These are phyloP conservation scores for Anabas testudineus DNA, from an alignment of 2,797 vertebrate species.

Conservation along the genomic window DNA sequence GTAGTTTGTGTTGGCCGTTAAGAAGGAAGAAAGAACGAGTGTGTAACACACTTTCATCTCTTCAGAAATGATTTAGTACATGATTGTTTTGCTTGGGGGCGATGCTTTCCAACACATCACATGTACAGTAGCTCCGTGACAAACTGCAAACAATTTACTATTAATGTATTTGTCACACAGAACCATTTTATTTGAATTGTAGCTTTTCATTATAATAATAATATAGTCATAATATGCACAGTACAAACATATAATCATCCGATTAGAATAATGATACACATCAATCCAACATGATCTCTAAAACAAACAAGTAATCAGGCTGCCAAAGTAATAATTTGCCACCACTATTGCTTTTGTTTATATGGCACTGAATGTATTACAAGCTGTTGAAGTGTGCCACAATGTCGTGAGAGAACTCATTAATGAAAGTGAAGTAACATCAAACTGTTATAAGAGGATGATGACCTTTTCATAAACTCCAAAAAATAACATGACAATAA, in stretches of 20 bases:
- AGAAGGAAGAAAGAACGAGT: slow-evolving; percentile 24
- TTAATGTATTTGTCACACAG: not conserved
- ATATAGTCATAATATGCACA: not conserved
- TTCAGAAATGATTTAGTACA: not conserved
- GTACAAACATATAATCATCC: slow-evolving; percentile 24
- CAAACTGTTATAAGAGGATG: slow-evolving; percentile 20
- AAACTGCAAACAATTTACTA: slow-evolving; percentile 22
- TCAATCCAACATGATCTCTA: slow-evolving; percentile 21
- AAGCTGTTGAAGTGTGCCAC: slow-evolving; percentile 9
- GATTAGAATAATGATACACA: slow-evolving; percentile 11
- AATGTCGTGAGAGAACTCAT: slow-evolving; percentile 25
- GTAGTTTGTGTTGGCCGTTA: slow-evolving; percentile 39
- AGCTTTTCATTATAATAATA: no score
- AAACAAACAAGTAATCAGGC: slow-evolving; percentile 44
- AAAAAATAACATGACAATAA: slow-evolving; percentile 7
- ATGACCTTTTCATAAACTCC: slow-evolving; percentile 41
- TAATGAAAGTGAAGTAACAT: slow-evolving; percentile 42
- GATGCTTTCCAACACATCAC: slow-evolving; percentile 8
- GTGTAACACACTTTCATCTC: slow-evolving; percentile 8
- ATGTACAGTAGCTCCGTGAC: not conserved
- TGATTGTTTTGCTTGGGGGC: slow-evolving; percentile 44
- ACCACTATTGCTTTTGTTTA: slow-evolving; percentile 34
- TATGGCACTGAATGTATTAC: not conserved
- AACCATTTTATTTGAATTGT: not conserved
- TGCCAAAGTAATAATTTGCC: slow-evolving; percentile 19